Percentiles rank a stretch among this genome's conserved stretches.
Evolutionary conservation across 2,113 vertebrate species (phyloP).

Genomic region (Bos taurus): DNA sequence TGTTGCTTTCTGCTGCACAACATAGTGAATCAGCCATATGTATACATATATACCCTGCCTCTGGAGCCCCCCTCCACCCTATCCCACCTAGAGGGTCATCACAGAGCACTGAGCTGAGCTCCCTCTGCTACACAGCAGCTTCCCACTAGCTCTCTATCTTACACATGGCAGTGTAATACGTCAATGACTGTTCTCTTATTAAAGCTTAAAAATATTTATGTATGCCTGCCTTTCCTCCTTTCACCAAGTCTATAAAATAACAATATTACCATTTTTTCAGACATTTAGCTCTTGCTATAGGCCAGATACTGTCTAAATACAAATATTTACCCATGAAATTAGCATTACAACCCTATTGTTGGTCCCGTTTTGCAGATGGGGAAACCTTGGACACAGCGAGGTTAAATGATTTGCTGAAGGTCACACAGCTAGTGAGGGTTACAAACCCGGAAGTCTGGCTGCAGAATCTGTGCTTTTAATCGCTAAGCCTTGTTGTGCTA

Average conservation of each 20-base stretch:
- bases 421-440: background rate
- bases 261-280: constrained; percentile 7
- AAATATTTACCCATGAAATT: background rate
- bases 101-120: background rate
- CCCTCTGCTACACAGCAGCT: background rate
- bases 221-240: background rate
- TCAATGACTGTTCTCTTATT: background rate
- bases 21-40: background rate
- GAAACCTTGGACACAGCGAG: background rate
- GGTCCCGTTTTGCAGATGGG: background rate
- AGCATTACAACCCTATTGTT: background rate
- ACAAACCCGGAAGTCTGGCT: background rate
- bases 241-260: constrained; percentile 28
- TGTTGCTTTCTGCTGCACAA: background rate
- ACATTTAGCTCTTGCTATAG: background rate
- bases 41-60: background rate
- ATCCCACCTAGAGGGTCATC: background rate
- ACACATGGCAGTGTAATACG: background rate
- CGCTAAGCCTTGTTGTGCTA: background rate
- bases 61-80: background rate
- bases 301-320: background rate
- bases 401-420: background rate
- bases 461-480: constrained; percentile 29
- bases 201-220: background rate
- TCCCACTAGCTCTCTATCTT: background rate